Base-by-base conservation (phyloP, 2,113 vertebrate genomes). In the Ammodramus savannarum region DNA sequence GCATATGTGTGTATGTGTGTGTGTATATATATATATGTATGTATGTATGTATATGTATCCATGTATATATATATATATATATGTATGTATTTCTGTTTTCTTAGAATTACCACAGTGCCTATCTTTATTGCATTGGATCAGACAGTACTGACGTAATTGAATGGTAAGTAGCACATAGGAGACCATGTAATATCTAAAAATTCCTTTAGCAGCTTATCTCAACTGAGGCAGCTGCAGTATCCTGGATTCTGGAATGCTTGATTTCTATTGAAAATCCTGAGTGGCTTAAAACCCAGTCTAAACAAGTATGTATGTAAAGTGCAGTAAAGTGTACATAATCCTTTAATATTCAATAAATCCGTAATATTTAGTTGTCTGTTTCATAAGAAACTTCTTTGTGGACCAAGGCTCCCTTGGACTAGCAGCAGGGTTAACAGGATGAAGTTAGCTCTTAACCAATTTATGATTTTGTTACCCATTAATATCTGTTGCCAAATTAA, bases 191-290 rank as follows among this genome's bases (percentile, higher is more conserved):
- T 39, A 46, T 27, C 20, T 82, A 69, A 91, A 89, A 91, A 76
- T 87, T 55, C 38, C 36, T 78, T 87, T 85, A 49, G 38, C 44
- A 90, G 15, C 48, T 92, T 81, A 78, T 11, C 31, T 74, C 61
- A 32, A 10, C 57, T 44, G 61, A 68, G 49, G 48, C 43, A 80
- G 52, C 46, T 76, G 39, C 48, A 82, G 11, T 22, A 87, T 49
- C 26, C 54, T 85, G 43, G 19, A 26, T 89, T 82, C 67, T 68
- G 32, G 90, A 85, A 79, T 57, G 12, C 38, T 79, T 81, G 31
- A 59, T 91, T 93, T 95, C 54, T 66, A 17, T 6, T 58, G 58
- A 89, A 95, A 91, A 91, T 76, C 74, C n/a, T 43, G 18, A 82
- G 18, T 62, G 29, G 34, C 41, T 61, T 73, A 69, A 92, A 93